Percentiles rank a stretch among this genome's conserved stretches.
Conservation (phyloP, 2,888 invertebrate species). For the Mycogona germanica region DNA sequence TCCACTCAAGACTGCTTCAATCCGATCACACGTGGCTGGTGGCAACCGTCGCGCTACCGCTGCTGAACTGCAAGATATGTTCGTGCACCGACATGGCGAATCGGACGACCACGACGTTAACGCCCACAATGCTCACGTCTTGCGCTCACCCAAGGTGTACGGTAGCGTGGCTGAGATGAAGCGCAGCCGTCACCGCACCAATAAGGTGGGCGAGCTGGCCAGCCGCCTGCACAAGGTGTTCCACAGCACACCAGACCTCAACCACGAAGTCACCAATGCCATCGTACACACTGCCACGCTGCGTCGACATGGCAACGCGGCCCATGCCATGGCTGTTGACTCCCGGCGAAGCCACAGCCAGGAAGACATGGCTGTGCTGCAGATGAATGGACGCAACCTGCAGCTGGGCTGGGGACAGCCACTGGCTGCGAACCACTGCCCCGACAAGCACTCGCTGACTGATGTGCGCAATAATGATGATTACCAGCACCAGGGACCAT, state of each 20-base stretch:
- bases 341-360: constrained; percentile 43
- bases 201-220: constrained; percentile 27
- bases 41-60: constrained; percentile 74
- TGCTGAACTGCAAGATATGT: constrained; percentile 81
- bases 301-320: neutral
- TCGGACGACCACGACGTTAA: constrained; percentile 32
- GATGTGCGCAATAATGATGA: too few species aligned
- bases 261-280: constrained; percentile 20
- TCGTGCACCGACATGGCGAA: constrained; percentile 60
- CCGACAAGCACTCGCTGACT: too few species aligned
- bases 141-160: constrained; percentile 58
- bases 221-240: constrained; percentile 59
- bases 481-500: neutral
- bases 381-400: constrained; percentile 26
- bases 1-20: neutral
- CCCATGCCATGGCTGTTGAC: neutral
- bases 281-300: neutral
- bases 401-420: constrained; percentile 30
- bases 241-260: constrained; percentile 74
- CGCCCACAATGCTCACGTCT: constrained; percentile 52
- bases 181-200: constrained; percentile 47
- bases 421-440: constrained; percentile 15
- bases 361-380: constrained; percentile 42
- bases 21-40: too few species aligned
- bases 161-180: constrained; percentile 95